These are phyloP conservation scores for Chitala chitala DNA, from an alignment of 2,113 vertebrate species.

Conservation along the genomic window DNA sequence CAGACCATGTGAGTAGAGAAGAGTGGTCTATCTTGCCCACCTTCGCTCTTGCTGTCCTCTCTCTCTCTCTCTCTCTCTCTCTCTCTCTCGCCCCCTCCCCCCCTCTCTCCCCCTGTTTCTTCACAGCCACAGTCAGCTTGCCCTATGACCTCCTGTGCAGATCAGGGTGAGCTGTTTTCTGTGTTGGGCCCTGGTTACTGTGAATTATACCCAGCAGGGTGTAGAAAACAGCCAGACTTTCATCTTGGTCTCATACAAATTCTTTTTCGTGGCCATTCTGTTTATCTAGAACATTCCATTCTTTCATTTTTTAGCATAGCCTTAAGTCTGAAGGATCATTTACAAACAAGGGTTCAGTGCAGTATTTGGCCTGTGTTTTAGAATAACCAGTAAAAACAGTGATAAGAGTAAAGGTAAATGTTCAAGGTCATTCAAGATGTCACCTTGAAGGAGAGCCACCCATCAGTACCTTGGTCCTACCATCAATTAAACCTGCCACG, in stretches of 20 bases:
- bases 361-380: not conserved
- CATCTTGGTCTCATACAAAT: too few relatives aligned
- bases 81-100: too few relatives aligned
- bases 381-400: too few relatives aligned
- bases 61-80: too few relatives aligned
- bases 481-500: not conserved
- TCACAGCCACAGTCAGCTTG: too few relatives aligned
- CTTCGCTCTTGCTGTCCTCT: too few relatives aligned
- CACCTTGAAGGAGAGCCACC: not conserved
- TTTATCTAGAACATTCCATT: slow-evolving; percentile 9
- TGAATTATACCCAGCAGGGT: not conserved
- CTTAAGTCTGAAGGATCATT: not conserved
- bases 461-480: not conserved
- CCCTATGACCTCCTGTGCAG: too few relatives aligned
- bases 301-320: not conserved
- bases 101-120: too few relatives aligned
- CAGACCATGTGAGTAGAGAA: slow-evolving; percentile 21
- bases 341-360: not conserved
- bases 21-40: not conserved
- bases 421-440: not conserved
- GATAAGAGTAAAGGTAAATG: too few relatives aligned
- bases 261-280: slow-evolving; percentile 5
- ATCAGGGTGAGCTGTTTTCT: not conserved
- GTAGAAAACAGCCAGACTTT: slow-evolving; percentile 2
- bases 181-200: not conserved